A percentile compares a stretch with the other conserved stretches of the same genome.
These are phyloP conservation scores for Gasterosteus aculeatus DNA, from an alignment of 2,113 vertebrate genomes.

Conservation along the genomic window DNA sequence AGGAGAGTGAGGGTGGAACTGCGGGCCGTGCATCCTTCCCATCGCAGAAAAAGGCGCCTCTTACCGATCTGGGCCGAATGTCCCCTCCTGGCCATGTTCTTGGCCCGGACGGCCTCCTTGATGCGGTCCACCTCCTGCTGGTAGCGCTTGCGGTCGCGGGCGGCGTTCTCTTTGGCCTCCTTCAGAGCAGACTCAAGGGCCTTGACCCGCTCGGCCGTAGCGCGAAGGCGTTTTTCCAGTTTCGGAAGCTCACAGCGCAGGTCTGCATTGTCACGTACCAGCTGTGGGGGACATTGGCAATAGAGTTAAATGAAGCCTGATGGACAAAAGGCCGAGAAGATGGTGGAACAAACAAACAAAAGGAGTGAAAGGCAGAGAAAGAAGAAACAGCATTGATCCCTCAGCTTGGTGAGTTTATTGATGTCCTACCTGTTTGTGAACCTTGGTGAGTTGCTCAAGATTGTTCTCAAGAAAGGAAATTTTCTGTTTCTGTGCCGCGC, in stretches of 20 bases:
- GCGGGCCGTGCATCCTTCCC: background rate
- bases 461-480: conserved; percentile 99
- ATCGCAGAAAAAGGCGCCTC: background rate
- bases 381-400: background rate
- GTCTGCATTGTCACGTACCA: conserved; percentile 98
- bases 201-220: conserved; percentile 96
- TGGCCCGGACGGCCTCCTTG: conserved; percentile 96
- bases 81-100: conserved; percentile 96
- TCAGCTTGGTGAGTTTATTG: background rate
- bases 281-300: conserved; percentile 69
- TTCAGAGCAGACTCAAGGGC: conserved; percentile 96
- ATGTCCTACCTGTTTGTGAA: conserved; percentile 93
- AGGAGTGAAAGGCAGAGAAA: background rate
- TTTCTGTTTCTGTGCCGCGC: conserved; percentile 96
- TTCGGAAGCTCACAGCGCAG: conserved; percentile 98
- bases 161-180: conserved; percentile 97
- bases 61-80: conserved; percentile 96
- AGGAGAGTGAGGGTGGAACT: background rate
- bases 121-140: conserved; percentile 98
- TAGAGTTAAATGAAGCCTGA: background rate
- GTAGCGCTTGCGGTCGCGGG: conserved; percentile 95
- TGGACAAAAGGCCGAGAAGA: background rate
- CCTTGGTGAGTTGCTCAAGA: conserved; percentile 97
- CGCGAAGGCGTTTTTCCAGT: conserved; percentile 94
- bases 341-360: background rate